A percentile compares a stretch with the other conserved stretches of the same genome.
Evolutionary conservation across 2,113 vertebrate genomes (phyloP).

Genomic region (Tachuris rubrigastra): DNA sequence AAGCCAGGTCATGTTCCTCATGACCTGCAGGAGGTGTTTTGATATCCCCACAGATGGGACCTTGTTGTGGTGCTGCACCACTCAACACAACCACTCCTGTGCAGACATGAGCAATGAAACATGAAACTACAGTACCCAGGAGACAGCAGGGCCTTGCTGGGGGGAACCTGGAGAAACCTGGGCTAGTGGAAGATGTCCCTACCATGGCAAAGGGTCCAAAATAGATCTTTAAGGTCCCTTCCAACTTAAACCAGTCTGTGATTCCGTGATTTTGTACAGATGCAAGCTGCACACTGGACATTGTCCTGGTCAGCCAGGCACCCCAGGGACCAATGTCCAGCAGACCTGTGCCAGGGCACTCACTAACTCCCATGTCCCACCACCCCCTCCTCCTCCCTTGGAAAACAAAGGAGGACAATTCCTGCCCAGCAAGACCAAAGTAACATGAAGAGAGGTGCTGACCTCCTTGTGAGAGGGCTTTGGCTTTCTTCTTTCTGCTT

Average conservation of each 20-base stretch:
- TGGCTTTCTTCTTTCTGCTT: constrained; percentile 62
- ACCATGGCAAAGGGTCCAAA: not conserved
- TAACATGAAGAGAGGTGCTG: not conserved
- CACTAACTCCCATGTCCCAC: not conserved
- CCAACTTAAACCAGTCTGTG: not conserved
- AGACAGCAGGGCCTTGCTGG: not conserved
- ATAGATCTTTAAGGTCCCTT: not conserved
- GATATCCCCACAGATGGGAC: not conserved
- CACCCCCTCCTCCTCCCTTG: not conserved
- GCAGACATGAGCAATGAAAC: not conserved
- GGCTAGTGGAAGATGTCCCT: not conserved
- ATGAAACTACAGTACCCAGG: not conserved
- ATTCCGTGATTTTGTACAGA: not conserved
- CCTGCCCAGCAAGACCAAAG: not conserved
- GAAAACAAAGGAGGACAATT: not conserved
- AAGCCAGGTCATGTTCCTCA: not conserved
- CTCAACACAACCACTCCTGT: not conserved
- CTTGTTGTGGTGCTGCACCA: not conserved
- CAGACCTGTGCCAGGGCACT: not conserved
- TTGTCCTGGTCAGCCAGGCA: not conserved
- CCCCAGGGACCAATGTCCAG: not conserved
- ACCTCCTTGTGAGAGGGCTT: constrained; percentile 65
- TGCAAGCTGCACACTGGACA: not conserved
- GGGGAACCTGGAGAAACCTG: not conserved
- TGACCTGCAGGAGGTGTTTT: not conserved